Base-by-base conservation (phyloP, 2,888 invertebrate species). In the Hypercompe scribonia region DNA sequence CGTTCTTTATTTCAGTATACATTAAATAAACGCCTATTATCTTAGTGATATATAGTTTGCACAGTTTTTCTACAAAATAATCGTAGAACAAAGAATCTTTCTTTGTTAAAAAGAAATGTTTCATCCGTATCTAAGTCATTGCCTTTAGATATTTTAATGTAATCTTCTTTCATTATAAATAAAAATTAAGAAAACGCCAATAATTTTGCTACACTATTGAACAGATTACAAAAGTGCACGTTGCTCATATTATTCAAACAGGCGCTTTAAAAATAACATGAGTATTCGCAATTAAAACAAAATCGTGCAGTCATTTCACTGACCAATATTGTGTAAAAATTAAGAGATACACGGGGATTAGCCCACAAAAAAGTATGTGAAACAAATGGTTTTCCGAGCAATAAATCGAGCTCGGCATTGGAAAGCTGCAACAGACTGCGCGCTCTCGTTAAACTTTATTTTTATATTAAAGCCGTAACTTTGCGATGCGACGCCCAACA, bases 381-480 rank as follows among this genome's bases (percentile, higher is more conserved):
- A 92, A 92, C 90, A 90, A 91, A 93, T 91, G 90, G 90, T 90
- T 85, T 87, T 87, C 87, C 82, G 81, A 85, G 91, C 92, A 92
- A 94, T 95, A 95, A 94, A 94, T 94, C 91, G 91, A 81, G 92
- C 91, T 92, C 90, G 92, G 90, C 92, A 94, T 91, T 92, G 91
- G 88, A 87, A 89, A 87, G 89, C 89, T 90, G 91, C 93, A 91
- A 87, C 94, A 92, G 90, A 89, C 92, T 93, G 94, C 89, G 88
- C 87, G 84, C 88, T 87, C 92, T 91, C 94, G 94, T 94, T 92
- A 93, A 93, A 94, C 92, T 94, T 95, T 94, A 94, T 94, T 94
- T 94, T 94, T 94, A 93, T 93, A 94, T 94, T 92, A 92, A 93
- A 92, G 88, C 92, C 92, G 93, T 94, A 94, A 95, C 93, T 94